Evolutionary conservation across 1,140 invertebrate species (phyloP).

Genomic region (Ceratina japonica): DNA sequence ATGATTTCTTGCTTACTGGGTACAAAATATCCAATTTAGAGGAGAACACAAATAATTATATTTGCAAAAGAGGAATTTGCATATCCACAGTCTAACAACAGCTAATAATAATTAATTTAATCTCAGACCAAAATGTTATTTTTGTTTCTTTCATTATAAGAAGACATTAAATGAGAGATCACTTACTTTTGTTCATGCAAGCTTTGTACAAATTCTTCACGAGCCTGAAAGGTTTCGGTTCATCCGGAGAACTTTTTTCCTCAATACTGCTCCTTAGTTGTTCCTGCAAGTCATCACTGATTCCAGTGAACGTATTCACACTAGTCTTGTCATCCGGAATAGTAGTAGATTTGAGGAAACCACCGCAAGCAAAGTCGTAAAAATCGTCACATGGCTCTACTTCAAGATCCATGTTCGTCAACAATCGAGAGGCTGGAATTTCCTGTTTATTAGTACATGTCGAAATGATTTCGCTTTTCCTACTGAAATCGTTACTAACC

Average conservation of each 20-base stretch:
- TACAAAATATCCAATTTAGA: too few relatives aligned
- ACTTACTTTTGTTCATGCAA: slow-evolving; percentile 92
- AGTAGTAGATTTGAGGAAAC: slow-evolving; percentile 69
- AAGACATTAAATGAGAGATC: background rate
- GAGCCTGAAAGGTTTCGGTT: slow-evolving; percentile 86
- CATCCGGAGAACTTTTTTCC: slow-evolving; percentile 82
- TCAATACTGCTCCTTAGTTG: slow-evolving; percentile 88
- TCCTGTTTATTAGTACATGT: background rate
- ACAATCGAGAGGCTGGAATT: slow-evolving; percentile 77
- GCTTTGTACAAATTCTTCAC: slow-evolving; percentile 89
- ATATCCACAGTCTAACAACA: background rate
- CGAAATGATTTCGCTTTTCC: background rate
- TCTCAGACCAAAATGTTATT: too few relatives aligned
- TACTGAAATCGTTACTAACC: slow-evolving; percentile 70
- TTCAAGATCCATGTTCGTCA: slow-evolving; percentile 79
- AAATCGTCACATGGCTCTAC: slow-evolving; percentile 90
- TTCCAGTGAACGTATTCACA: slow-evolving; percentile 89
- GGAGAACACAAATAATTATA: too few relatives aligned
- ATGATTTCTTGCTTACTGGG: too few relatives aligned
- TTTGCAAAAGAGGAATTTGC: too few relatives aligned
- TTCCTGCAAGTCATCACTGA: slow-evolving; percentile 89
- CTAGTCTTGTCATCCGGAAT: slow-evolving; percentile 85
- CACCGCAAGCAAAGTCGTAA: slow-evolving; percentile 86
- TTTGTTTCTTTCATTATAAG: background rate
- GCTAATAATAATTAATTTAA: background rate